Percentiles rank a stretch among this genome's conserved stretches.
Conservation (phyloP, 2,113 vertebrate genomes). For the Aegithalos caudatus region DNA sequence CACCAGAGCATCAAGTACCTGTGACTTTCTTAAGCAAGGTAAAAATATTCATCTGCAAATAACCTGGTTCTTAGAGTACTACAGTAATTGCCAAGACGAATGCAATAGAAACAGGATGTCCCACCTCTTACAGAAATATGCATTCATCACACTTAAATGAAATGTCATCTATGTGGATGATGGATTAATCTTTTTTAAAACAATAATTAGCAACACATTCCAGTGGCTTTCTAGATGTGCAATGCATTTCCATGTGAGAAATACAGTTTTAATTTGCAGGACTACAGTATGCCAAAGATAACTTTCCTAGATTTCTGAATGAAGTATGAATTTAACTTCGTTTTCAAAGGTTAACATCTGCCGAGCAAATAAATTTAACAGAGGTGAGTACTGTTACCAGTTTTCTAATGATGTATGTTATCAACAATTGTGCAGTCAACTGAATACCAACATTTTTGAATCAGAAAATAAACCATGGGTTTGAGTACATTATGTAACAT, state of each 20-base stretch:
- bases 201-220: slow-evolving; percentile 18
- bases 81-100: slow-evolving; percentile 41
- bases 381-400: not conserved
- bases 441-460: not conserved
- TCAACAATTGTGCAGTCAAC: not conserved
- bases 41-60: slow-evolving; percentile 4
- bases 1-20: not conserved
- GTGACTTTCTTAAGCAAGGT: not conserved
- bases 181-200: slow-evolving; percentile 34
- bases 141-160: slow-evolving; percentile 67
- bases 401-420: not conserved
- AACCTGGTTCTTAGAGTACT: not conserved
- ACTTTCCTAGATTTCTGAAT: not conserved
- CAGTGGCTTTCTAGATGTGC: not conserved
- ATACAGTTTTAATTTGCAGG: not conserved
- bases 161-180: slow-evolving; percentile 28
- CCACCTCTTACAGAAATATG: slow-evolving; percentile 36
- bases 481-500: not conserved
- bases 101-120: not conserved
- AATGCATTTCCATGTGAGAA: not conserved
- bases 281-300: not conserved
- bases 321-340: not conserved
- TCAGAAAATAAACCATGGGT: not conserved
- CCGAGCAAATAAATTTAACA: not conserved
- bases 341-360: not conserved